Conservation (phyloP, 2,113 vertebrate species). For the Corythornis cristatus region DNA sequence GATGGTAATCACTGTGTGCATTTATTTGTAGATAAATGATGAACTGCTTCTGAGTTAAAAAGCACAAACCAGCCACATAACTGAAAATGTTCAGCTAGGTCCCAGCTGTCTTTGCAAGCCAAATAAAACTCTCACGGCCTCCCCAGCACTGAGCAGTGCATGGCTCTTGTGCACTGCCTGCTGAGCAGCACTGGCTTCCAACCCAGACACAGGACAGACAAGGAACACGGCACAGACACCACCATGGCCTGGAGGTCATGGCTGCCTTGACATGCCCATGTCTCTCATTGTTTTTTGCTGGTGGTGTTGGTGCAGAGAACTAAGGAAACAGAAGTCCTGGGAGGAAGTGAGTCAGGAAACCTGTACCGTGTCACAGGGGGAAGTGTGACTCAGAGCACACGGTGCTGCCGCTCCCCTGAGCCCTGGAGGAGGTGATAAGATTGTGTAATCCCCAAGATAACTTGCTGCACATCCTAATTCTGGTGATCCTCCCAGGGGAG, state of each 20-base stretch:
- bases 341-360: conserved; percentile 70
- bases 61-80: background rate
- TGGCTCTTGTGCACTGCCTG: background rate
- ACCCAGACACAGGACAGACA: background rate
- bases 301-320: background rate
- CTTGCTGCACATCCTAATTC: conserved; percentile 64
- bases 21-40: background rate
- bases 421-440: conserved; percentile 67
- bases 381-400: conserved; percentile 53
- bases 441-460: conserved; percentile 69
- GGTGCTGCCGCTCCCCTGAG: background rate
- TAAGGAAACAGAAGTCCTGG: conserved; percentile 33
- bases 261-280: background rate
- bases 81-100: background rate
- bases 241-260: background rate
- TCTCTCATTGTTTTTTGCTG: background rate
- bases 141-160: background rate
- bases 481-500: conserved; percentile 69
- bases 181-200: background rate
- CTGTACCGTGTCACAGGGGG: background rate
- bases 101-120: background rate
- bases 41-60: background rate
- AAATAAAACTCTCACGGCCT: background rate
- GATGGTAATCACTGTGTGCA: background rate
- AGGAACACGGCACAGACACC: fast-evolving